Percentiles rank a stretch among this genome's conserved stretches.
These are phyloP conservation scores for Neosilurus hyrtlii DNA, from an alignment of 2,797 vertebrate genomes.

Conservation along the genomic window DNA sequence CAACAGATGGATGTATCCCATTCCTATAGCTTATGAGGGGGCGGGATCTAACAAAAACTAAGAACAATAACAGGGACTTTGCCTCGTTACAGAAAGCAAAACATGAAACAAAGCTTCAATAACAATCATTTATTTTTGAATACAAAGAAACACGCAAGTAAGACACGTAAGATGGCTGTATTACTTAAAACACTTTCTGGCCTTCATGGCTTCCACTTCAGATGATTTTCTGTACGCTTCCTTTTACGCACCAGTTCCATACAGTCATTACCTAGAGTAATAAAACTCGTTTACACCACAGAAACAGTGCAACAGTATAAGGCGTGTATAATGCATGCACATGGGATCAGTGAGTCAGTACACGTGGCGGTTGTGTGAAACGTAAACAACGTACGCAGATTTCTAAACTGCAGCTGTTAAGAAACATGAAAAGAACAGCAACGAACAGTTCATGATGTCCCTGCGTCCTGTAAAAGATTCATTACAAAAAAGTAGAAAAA, in stretches of 20 bases:
- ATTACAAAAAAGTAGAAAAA: conserved; percentile 57
- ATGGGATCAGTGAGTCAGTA: neutral
- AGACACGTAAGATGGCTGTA: conserved; percentile 47
- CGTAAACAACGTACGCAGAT: neutral
- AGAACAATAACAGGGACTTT: neutral
- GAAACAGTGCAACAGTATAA: conserved; percentile 21
- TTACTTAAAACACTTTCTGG: conserved; percentile 37
- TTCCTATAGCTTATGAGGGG: too few species aligned
- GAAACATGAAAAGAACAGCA: conserved; percentile 55
- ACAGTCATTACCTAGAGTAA: conserved; percentile 11
- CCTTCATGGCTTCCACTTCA: neutral
- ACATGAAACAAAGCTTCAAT: conserved; percentile 29
- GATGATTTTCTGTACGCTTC: conserved; percentile 1
- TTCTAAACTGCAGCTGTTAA: conserved; percentile 1
- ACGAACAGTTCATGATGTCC: conserved; percentile 17
- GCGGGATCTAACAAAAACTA: too few species aligned
- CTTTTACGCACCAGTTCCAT: neutral
- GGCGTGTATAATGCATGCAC: conserved; percentile 30
- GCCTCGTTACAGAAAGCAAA: neutral
- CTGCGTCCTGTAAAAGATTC: conserved; percentile 21
- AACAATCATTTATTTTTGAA: conserved; percentile 66
- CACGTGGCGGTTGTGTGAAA: neutral
- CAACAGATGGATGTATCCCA: too few species aligned
- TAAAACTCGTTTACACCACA: conserved; percentile 1
- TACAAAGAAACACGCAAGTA: conserved; percentile 68